Base-by-base conservation (phyloP, 2,797 vertebrate genomes). In the Siniperca scherzeri region DNA sequence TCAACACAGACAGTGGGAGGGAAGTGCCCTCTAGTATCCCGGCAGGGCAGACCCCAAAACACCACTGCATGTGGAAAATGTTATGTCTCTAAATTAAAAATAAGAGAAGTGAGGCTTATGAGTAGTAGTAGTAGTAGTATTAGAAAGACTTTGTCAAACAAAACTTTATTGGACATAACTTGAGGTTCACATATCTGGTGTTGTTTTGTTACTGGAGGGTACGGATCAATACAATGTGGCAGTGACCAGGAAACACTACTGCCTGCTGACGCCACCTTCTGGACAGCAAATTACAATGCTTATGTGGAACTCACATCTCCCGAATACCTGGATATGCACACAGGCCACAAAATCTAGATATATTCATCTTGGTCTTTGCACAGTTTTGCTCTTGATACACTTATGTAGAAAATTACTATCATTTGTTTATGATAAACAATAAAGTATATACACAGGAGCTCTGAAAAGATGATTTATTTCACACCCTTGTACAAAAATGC, bases 391-490 rank as follows among this genome's bases (percentile, higher is more conserved):
- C 21, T 25, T 14, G 3, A 68, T 11, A 27, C 16, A n/a, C 22
- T 42, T 5, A 22, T 33, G 16, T 11, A 19, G 16, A 64, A 44
- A 44, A 21, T 57, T 0, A 3, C 21, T 1, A 0, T 38, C 17
- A 42, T 56, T 13, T 14, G 1, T 46, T 5, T 6, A 2, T 64
- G 16, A 36, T 6, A 53, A 2, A 57, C 5, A 7, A 33, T 1
- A 22, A 5, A 36, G n/a, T 40, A 4, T 16, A 84, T 2, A 77
- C 0, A 46, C 0, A 46, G 13, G 8, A 52, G 44, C 30, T 92
- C 80, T 92, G 92, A 86, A 93, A 95, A 93, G 67, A 81, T 82
- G 21, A 78, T 95, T 95, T 95, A 93, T 95, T 96, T 91, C 76
- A 82, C 64, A 73, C 85, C 68, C 80, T 91, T 62, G 82, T 93